Evolutionary conservation across 2,797 vertebrate genomes (phyloP), one percentile per base, ranked within the genome.

Genomic region (Megaceryle alcyon): DNA sequence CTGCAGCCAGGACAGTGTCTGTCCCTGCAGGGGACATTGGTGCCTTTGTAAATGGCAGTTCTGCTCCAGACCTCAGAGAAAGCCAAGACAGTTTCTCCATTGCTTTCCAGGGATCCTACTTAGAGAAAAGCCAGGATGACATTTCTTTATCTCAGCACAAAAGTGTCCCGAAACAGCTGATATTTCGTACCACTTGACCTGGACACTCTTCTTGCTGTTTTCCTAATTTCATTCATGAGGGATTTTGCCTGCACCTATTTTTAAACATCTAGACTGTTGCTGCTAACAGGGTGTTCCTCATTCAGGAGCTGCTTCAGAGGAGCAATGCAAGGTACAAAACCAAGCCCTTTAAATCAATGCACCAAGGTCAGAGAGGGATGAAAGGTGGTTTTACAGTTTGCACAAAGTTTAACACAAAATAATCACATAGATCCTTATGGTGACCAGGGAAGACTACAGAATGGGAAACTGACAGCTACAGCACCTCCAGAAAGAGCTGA

Each of bases 371-470:
- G 56, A 33, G 82, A 22, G 25, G n/a, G n/a, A 20, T 31, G 31
- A 28, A 77, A 51, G 37, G 56, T 8, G 26, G 29, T 25, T 61
- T 63, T 71, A 56, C 53, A 57, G 25, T n/a, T 57, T 63, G 22
- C 31, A 46, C 0, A 1, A 46, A 41, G 48, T 69, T 81, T 39
- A 60, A 78, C 14, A 20, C 0, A 0, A 60, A 60, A 61, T 11
- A 53, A 39, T 43, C 53, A 26, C 23, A 68, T 21, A 16, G 29
- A 31, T 68, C 41, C 35, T 35, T 33, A 22, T 53, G 14, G 54
- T 43, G 22, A 46, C 25, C 22, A 14, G 29, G 43, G 22, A 75
- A 63, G 33, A 31, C 37, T 14, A 6, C 5, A 35, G 46, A 37
- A 57, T 70, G 21, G 61, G 8, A 35, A 82, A 56, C 2, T 49